phyloP scores from a whole-genome alignment of 2,797 vertebrate species.

The Urophycis tenuis region DNA sequence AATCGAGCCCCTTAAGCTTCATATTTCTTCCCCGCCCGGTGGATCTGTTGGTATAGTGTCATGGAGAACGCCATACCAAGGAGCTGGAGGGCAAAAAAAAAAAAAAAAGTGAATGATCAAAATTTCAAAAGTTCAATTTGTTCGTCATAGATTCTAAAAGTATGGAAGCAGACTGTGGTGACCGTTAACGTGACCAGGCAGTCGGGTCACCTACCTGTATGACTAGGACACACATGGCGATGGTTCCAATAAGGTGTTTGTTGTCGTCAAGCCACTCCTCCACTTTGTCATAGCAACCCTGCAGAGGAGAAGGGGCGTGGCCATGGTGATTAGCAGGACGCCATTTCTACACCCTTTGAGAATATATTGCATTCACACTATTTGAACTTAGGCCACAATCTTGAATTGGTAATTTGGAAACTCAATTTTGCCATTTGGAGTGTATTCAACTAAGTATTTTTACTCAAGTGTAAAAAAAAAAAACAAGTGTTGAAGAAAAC shows the following conservation, averaged over 20 bases:
- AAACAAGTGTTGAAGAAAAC: too few species aligned
- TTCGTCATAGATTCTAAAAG: background rate
- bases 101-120: conserved; percentile 29
- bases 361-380: background rate
- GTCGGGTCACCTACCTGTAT: conserved; percentile 77
- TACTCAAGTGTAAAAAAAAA: too few species aligned
- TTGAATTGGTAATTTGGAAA: too few species aligned
- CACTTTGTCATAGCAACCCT: conserved; percentile 94
- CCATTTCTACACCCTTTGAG: background rate
- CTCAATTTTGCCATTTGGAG: too few species aligned
- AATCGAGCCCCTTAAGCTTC: conserved; percentile 71
- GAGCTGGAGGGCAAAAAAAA: conserved; percentile 70
- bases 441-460: too few species aligned
- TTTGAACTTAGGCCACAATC: too few species aligned
- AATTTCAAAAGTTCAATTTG: background rate
- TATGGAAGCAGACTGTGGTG: background rate
- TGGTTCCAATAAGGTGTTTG: conserved; percentile 89
- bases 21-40: conserved; percentile 92
- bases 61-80: conserved; percentile 99
- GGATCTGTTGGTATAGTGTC: conserved; percentile 98
- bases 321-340: background rate
- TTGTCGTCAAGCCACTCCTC: conserved; percentile 92
- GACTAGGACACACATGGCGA: conserved; percentile 91
- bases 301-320: conserved; percentile 1
- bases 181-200: background rate